Conservation (phyloP, 2,888 invertebrate species). For the Emmelina monodactyla region DNA sequence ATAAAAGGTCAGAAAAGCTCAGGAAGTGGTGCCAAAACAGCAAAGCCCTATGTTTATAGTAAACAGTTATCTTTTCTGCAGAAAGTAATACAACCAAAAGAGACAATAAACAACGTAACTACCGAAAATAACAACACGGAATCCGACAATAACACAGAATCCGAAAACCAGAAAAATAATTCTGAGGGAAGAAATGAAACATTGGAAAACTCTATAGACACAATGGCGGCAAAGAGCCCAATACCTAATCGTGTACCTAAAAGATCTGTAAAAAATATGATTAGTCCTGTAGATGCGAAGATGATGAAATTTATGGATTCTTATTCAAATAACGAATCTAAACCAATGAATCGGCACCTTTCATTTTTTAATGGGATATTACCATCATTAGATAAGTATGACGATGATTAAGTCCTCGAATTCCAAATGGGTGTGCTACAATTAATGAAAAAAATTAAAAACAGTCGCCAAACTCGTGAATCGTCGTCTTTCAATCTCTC, state of each 20-base stretch:
- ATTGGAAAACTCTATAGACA: conserved; percentile 12
- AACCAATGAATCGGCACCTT: conserved; percentile 15
- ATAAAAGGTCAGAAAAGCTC: neutral
- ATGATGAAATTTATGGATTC: conserved; percentile 15
- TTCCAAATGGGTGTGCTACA: conserved; percentile 18
- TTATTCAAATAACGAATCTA: conserved; percentile 13
- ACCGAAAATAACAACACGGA: conserved; percentile 10
- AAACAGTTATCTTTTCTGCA: neutral
- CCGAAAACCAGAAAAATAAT: conserved; percentile 13
- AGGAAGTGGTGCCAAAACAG: neutral
- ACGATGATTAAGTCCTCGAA: conserved; percentile 21
- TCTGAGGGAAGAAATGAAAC: conserved; percentile 12
- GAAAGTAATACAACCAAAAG: neutral
- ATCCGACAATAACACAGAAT: conserved; percentile 1
- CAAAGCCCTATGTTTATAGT: neutral
- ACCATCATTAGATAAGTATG: conserved; percentile 17
- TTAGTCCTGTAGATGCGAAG: conserved; percentile 13
- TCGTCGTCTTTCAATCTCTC: no score
- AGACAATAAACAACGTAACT: neutral
- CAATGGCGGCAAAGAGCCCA: conserved; percentile 12
- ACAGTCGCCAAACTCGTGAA: conserved; percentile 11
- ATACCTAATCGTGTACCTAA: conserved; percentile 8
- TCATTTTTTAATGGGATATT: conserved; percentile 18
- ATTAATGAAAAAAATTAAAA: conserved; percentile 16
- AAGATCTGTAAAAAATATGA: conserved; percentile 9